Percentiles rank a stretch among this genome's conserved stretches.
Conservation (phyloP, 2,888 invertebrate genomes). For the Campoplex capitator region DNA sequence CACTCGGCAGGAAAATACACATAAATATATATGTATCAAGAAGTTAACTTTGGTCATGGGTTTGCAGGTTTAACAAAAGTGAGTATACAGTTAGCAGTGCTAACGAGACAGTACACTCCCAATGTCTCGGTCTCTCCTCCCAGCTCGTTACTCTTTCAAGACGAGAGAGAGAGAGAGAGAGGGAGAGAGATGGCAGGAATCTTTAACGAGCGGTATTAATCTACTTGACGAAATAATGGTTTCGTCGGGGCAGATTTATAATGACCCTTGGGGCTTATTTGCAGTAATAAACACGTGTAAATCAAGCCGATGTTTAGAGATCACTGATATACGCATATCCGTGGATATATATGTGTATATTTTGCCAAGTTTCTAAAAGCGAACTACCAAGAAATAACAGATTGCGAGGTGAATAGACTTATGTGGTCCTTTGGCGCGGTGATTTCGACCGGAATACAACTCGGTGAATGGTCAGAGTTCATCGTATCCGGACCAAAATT, state of each 20-base stretch:
- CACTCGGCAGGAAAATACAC: constrained; percentile 8
- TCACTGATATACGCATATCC: constrained; percentile 5
- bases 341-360: not conserved
- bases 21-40: not conserved
- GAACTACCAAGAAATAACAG: constrained; percentile 22
- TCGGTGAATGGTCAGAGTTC: constrained; percentile 32
- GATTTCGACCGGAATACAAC: not conserved
- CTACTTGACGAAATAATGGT: constrained; percentile 65
- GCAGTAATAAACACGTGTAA: constrained; percentile 50
- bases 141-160: constrained; percentile 22
- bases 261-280: constrained; percentile 7
- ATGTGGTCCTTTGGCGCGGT: not conserved
- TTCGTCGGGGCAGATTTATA: constrained; percentile 60
- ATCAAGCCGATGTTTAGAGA: constrained; percentile 34
- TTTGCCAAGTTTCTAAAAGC: constrained; percentile 32
- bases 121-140: not conserved
- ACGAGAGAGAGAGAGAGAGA: not conserved
- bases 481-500: constrained; percentile 39
- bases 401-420: constrained; percentile 15
- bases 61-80: constrained; percentile 34
- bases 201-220: constrained; percentile 65
- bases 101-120: constrained; percentile 41
- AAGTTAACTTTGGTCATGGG: constrained; percentile 35
- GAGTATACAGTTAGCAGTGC: constrained; percentile 32
- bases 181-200: not conserved